Conservation (phyloP, 2,888 invertebrate species). For the Torymus tubicola region DNA sequence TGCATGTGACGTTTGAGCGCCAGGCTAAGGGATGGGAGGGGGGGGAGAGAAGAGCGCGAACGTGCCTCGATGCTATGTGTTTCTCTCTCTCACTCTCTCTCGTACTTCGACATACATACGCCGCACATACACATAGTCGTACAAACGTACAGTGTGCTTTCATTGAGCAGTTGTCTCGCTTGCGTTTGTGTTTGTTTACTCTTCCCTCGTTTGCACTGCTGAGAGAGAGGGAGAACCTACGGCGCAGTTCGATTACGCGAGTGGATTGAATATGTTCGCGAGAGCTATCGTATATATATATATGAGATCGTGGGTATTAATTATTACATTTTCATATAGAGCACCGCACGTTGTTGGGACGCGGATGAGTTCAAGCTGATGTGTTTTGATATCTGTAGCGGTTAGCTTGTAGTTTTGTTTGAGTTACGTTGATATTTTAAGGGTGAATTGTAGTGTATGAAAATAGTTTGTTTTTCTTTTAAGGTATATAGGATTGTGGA, state of each 20-base stretch:
- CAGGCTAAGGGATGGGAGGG: too few relatives aligned
- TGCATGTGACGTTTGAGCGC: conserved; percentile 62
- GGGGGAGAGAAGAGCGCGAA: too few relatives aligned
- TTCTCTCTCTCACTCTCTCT: not conserved
- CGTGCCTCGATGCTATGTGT: not conserved
- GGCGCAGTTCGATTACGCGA: not conserved
- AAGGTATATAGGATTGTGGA: too few relatives aligned
- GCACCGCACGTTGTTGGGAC: not conserved
- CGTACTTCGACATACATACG: not conserved
- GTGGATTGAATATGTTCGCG: not conserved
- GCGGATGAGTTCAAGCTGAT: not conserved
- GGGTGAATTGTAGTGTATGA: too few relatives aligned
- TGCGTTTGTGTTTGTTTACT: conserved; percentile 32
- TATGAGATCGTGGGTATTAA: conserved; percentile 23
- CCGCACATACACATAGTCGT: not conserved
- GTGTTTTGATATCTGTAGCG: not conserved
- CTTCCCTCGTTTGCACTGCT: not conserved
- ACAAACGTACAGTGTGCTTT: not conserved
- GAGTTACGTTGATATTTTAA: too few relatives aligned
- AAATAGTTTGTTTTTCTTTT: too few relatives aligned
- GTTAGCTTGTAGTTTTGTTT: too few relatives aligned
- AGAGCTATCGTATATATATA: too few relatives aligned
- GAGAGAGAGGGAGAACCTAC: not conserved
- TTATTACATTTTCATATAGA: conserved; percentile 9
- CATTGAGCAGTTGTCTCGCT: conserved; percentile 11